These are phyloP conservation scores for Typhlichthys subterraneus DNA, from an alignment of 2,797 vertebrate species.

Conservation along the genomic window DNA sequence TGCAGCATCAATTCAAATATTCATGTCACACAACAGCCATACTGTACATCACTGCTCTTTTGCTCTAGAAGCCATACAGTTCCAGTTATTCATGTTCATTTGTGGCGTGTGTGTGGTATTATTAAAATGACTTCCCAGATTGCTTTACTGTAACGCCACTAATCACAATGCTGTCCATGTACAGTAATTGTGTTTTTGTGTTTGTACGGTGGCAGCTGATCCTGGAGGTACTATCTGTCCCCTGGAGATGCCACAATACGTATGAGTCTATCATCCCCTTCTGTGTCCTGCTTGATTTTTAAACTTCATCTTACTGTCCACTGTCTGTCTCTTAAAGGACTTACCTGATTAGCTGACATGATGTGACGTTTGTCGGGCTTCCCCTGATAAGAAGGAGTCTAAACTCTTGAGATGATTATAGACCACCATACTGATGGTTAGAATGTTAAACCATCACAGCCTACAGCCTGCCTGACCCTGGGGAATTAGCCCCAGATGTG, in stretches of 20 bases:
- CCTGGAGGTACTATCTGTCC: too few relatives aligned
- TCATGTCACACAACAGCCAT: too few relatives aligned
- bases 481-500: conserved; percentile 48
- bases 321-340: too few relatives aligned
- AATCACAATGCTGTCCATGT: conserved; percentile 16
- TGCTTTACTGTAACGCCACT: conserved; percentile 54
- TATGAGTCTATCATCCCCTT: too few relatives aligned
- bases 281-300: too few relatives aligned
- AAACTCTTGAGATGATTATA: conserved; percentile 25
- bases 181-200: neutral
- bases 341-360: conserved; percentile 9
- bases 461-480: conserved; percentile 19
- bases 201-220: neutral
- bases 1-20: conserved; percentile 13
- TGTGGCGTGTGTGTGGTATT: conserved; percentile 15
- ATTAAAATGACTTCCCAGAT: conserved; percentile 48
- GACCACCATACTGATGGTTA: conserved; percentile 31
- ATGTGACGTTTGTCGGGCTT: conserved; percentile 27
- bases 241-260: too few relatives aligned
- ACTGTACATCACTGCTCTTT: too few relatives aligned
- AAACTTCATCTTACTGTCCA: too few relatives aligned
- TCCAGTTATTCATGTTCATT: conserved; percentile 1
- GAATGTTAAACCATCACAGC: conserved; percentile 44
- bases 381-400: neutral
- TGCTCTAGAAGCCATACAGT: neutral